Evolutionary conservation across 2,888 invertebrate genomes (phyloP), one percentile per base, ranked within the genome.

Genomic region (Cantharis lateralis): DNA sequence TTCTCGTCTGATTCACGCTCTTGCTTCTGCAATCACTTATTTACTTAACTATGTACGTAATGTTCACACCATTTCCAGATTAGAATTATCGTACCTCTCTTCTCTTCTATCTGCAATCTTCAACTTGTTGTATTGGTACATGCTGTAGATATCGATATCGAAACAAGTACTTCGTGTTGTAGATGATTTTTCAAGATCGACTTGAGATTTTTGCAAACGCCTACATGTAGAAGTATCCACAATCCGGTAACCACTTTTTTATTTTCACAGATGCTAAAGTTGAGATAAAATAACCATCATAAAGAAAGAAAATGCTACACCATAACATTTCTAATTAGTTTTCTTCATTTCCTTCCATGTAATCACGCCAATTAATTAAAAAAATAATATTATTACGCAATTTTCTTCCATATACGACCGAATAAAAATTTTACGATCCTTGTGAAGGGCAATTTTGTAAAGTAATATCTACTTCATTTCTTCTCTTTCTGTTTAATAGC

Each of bases 1-100:
- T 83, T 83, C 80, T 80, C 80, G 83, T 82, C 84, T 83, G 84
- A 84, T 82, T 84, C 83, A 83, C 84, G 82, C 82, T 80, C 81
- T 81, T 75, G 63, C 75, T 63, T 64, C 75, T 71, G 70, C 71
- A 32, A 70, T 77, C 68, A 75, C 75, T 72, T 78, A 79, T 80
- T 80, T 80, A 76, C 80, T 75, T 80, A 74, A 76, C 70, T 72
- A 78, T 74, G 75, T 48, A n/a, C 48, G 48, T 72, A 72, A 72
- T 78, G 78, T 78, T 75, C 75, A 68, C 75, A 66, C 71, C 68
- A 71, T 26, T 48, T 66, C 71, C 71, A 78, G 78, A 78, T 78
- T 78, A 78, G 78, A 78, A 76, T 78, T 78, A 78, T 78, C 78
- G 75, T 73, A 74, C 71, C 74, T 74, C 74, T 71, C 73, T 64